Conservation (phyloP, 2,888 invertebrate species). For the Lithosia quadra region DNA sequence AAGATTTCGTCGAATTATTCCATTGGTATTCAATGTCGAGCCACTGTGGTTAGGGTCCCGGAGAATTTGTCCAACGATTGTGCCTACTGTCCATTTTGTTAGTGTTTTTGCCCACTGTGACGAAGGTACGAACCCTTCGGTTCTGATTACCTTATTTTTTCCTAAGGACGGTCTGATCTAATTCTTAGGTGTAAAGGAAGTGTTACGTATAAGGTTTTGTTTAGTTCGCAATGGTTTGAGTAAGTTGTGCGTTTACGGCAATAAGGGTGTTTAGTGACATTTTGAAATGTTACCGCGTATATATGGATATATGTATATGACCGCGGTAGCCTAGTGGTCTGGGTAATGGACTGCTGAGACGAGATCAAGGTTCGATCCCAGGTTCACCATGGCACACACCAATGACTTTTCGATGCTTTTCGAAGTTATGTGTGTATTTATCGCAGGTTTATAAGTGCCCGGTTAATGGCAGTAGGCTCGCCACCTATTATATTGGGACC, state of each 20-base stretch:
- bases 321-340: too few relatives aligned
- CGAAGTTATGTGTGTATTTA: too few relatives aligned
- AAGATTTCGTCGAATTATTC: slow-evolving; percentile 56
- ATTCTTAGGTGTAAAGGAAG: slow-evolving; percentile 12
- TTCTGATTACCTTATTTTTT: slow-evolving; percentile 30
- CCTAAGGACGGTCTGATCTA: slow-evolving; percentile 10
- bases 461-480: too few relatives aligned
- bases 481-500: too few relatives aligned
- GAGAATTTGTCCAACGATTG: slow-evolving; percentile 39
- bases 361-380: too few relatives aligned
- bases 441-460: too few relatives aligned
- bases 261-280: background rate
- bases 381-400: too few relatives aligned
- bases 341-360: too few relatives aligned
- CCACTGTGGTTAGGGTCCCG: slow-evolving; percentile 22
- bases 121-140: slow-evolving; percentile 41
- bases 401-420: too few relatives aligned
- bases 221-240: background rate
- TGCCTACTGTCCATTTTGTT: slow-evolving; percentile 25
- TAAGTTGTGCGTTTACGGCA: background rate
- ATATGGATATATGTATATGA: too few relatives aligned
- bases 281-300: too few relatives aligned
- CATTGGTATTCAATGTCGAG: slow-evolving; percentile 49
- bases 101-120: slow-evolving; percentile 32
- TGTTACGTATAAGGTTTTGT: slow-evolving; percentile 3